Evolutionary conservation across 1,140 invertebrate species (phyloP), one percentile per base, ranked within the genome.

Genomic region (Pachypsylla venusta): DNA sequence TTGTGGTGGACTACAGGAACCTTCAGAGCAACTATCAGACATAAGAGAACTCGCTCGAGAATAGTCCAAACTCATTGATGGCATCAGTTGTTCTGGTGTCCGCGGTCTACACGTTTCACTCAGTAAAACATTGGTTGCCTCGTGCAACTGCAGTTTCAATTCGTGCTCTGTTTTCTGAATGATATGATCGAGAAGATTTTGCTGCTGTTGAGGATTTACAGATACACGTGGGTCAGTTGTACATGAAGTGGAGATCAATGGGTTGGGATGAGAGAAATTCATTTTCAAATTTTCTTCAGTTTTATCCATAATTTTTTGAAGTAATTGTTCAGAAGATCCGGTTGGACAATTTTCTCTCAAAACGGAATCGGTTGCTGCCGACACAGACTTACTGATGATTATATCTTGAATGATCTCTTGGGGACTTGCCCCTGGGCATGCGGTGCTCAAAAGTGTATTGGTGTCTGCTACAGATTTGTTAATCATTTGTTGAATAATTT

Each of bases 221-320:
- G 57, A 22, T 67, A 56, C 1, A 71, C 67, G 10, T 68, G 65
- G 10, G 10, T 35, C 30, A 35, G 30, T 19, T 48, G 7, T 19
- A 3, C 4, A 4, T 19, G 42, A 19, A 48, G 42, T 19, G 22
- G 42, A n/a, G n/a, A n/a, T n/a, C 22, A 22, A 10, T 48, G n/a
- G 42, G 42, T 19, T 19, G 42, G 7, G 30, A 16, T 16, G 30
- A 10, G 30, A 10, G 30, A 12, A 16, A 12, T 35, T 16, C 5
- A 22, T 48, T 3, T 7, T 7, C 42, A 48, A 3, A 48, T 3
- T 5, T n/a, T 48, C 22, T 48, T n/a, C 42, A 7, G 42, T 22
- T 19, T 48, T 22, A 22, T n/a, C 22, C 4, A 22, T 48, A n/a
- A 48, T 48, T n/a, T 19, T 48, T 5, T n/a, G 4, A n/a, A 19